These are phyloP conservation scores for Chymomyza fuscimana DNA, from an alignment of 2,888 invertebrate species.

Conservation along the genomic window DNA sequence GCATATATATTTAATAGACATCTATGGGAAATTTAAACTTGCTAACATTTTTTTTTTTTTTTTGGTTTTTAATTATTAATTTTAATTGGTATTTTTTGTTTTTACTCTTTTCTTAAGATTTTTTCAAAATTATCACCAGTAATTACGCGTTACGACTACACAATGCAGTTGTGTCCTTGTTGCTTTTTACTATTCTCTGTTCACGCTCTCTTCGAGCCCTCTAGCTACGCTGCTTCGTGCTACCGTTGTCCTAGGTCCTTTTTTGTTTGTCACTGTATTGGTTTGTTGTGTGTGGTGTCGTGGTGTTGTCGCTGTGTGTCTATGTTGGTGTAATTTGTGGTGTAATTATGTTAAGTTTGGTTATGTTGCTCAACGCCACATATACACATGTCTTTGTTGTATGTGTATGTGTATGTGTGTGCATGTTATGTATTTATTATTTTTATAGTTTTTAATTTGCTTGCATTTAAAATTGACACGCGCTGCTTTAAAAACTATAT, in stretches of 20 bases:
- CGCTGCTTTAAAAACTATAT: slow-evolving; percentile 61
- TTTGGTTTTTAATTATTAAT: slow-evolving; percentile 17
- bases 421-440: slow-evolving; percentile 27
- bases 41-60: slow-evolving; percentile 45
- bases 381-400: slow-evolving; percentile 20
- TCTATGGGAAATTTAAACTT: slow-evolving; percentile 65
- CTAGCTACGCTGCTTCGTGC: slow-evolving; percentile 15
- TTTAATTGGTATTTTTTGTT: slow-evolving; percentile 35
- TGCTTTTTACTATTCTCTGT: slow-evolving; percentile 28
- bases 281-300: slow-evolving; percentile 16
- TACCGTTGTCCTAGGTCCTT: slow-evolving; percentile 24
- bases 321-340: slow-evolving; percentile 68
- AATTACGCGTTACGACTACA: slow-evolving; percentile 77
- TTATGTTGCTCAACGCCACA: background rate
- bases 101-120: slow-evolving; percentile 47
- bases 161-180: slow-evolving; percentile 68
- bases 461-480: slow-evolving; percentile 69
- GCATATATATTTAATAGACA: slow-evolving; percentile 65
- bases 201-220: background rate
- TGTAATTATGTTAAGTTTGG: slow-evolving; percentile 64
- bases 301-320: slow-evolving; percentile 40
- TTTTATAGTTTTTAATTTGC: slow-evolving; percentile 17
- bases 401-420: slow-evolving; percentile 21
- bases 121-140: slow-evolving; percentile 78
- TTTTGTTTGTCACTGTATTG: slow-evolving; percentile 19